Evolutionary conservation across 2,113 vertebrate genomes (phyloP).

Genomic region (Calypte anna): DNA sequence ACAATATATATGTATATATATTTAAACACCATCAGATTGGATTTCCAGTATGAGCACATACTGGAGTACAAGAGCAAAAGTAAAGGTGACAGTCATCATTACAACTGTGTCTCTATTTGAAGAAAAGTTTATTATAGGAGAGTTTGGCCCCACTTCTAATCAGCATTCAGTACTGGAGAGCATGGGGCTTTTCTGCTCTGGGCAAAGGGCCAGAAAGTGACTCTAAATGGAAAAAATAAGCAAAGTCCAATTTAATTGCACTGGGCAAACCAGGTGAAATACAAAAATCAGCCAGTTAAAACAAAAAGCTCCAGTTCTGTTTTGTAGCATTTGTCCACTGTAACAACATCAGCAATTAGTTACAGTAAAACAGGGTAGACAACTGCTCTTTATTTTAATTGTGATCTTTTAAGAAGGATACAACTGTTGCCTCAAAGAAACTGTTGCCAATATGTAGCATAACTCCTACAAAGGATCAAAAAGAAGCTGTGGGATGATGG

Average conservation of each 20-base stretch:
- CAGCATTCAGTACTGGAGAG: constrained; percentile 4
- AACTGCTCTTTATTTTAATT: not conserved
- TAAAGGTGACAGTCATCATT: not conserved
- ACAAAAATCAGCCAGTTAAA: not conserved
- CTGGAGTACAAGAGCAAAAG: not conserved
- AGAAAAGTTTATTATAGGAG: not conserved
- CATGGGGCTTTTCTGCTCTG: constrained; percentile 10
- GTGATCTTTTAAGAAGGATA: not conserved
- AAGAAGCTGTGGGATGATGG: not conserved
- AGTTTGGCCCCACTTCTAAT: constrained; percentile 39
- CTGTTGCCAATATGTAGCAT: not conserved
- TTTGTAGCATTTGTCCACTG: not conserved
- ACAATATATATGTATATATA: not conserved
- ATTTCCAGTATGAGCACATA: not conserved
- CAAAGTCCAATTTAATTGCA: constrained; percentile 13
- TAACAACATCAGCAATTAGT: constrained; percentile 4
- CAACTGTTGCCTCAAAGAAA: not conserved
- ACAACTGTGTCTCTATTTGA: constrained; percentile 19
- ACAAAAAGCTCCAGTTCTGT: not conserved
- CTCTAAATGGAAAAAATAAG: constrained; percentile 29
- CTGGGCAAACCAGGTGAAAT: constrained; percentile 34
- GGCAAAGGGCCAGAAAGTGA: constrained; percentile 42
- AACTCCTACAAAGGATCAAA: not conserved
- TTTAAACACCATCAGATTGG: not conserved
- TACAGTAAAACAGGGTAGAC: not conserved